These are phyloP conservation scores for Drosophila anomelani DNA, from an alignment of 2,888 invertebrate species.

Conservation along the genomic window DNA sequence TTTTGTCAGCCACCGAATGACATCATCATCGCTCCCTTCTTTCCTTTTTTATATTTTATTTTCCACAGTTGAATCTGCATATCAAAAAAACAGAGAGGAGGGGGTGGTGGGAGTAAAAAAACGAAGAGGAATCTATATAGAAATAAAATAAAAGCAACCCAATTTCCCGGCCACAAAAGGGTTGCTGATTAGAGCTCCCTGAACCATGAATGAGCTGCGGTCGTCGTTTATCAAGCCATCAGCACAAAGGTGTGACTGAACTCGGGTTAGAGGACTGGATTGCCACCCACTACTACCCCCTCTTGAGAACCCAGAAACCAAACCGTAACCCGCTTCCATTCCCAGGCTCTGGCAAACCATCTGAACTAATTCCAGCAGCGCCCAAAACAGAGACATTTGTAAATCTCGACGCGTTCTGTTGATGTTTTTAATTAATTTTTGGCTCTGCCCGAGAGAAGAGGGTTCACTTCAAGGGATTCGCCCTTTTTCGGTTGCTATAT, in stretches of 20 bases:
- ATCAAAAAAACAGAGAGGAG: constrained; percentile 70
- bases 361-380: constrained; percentile 69
- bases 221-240: constrained; percentile 73
- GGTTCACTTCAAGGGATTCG: constrained; percentile 10
- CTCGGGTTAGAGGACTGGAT: background rate
- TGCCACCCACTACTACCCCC: constrained; percentile 36
- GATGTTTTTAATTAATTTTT: constrained; percentile 80
- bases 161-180: constrained; percentile 62
- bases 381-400: constrained; percentile 47
- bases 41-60: constrained; percentile 20
- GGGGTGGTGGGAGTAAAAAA: background rate
- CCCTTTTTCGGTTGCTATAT: constrained; percentile 17
- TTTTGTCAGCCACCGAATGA: constrained; percentile 75
- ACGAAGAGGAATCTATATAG: constrained; percentile 7
- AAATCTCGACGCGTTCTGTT: constrained; percentile 73
- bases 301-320: constrained; percentile 33
- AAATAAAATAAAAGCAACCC: constrained; percentile 53
- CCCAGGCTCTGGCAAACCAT: constrained; percentile 53
- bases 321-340: constrained; percentile 39
- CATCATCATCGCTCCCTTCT: constrained; percentile 56
- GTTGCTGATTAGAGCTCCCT: constrained; percentile 74
- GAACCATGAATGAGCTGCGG: constrained; percentile 72
- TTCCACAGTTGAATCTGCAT: constrained; percentile 72
- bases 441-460: constrained; percentile 16
- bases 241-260: constrained; percentile 58